These are phyloP conservation scores for Lycaena phlaeas DNA, from an alignment of 2,888 invertebrate genomes.

Conservation along the genomic window DNA sequence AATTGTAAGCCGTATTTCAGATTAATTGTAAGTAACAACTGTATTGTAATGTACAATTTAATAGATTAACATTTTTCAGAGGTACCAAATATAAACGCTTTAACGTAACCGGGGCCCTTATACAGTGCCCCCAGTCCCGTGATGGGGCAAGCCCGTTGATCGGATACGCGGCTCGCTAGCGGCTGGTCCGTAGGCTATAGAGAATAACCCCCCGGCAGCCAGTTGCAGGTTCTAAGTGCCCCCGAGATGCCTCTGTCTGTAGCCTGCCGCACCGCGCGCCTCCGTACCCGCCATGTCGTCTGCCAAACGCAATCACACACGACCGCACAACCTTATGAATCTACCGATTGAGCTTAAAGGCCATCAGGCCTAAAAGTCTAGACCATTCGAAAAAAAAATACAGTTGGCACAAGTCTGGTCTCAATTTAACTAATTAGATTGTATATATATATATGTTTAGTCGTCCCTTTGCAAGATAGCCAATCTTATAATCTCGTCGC, in stretches of 20 bases:
- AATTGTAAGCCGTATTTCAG: conserved; percentile 13
- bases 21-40: conserved; percentile 17
- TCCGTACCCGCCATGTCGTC: conserved; percentile 27
- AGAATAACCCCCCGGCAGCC: conserved; percentile 71
- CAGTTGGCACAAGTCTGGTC: neutral
- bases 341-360: too few relatives aligned
- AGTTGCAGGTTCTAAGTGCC: conserved; percentile 66
- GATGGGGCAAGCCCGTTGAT: neutral
- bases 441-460: too few relatives aligned
- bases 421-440: too few relatives aligned
- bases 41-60: conserved; percentile 16
- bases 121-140: too few relatives aligned
- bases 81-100: conserved; percentile 36
- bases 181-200: conserved; percentile 56
- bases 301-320: conserved; percentile 20
- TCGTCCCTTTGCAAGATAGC: too few relatives aligned
- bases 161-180: conserved; percentile 29
- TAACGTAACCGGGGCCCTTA: conserved; percentile 2
- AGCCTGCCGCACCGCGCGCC: conserved; percentile 43
- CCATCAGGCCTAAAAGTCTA: too few relatives aligned
- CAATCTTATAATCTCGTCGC: too few relatives aligned
- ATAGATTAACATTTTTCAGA: conserved; percentile 31
- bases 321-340: conserved; percentile 10
- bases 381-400: too few relatives aligned
- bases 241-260: conserved; percentile 54